Evolutionary conservation across 2,888 invertebrate species (phyloP), one percentile per base, ranked within the genome.

Genomic region (Spodoptera littoralis): DNA sequence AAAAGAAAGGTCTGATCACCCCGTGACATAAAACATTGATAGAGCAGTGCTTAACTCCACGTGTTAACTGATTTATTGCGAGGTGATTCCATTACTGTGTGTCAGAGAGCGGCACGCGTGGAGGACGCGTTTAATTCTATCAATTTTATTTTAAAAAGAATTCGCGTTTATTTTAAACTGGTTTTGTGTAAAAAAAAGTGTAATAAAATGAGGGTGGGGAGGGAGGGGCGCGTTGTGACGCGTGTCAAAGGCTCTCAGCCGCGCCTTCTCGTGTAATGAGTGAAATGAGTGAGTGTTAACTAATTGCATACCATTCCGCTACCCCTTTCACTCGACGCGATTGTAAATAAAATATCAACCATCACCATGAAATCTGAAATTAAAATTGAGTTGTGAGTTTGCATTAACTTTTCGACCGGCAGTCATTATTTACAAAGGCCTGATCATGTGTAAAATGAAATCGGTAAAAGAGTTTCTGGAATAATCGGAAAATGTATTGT

Each of bases 1-100:
- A 27, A 27, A 27, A 27, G 27, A 27, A 27, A 1, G 27, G 27
- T 4, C 27, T 27, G 9, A 36, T 36, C 36, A 36, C 6, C 8
- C 0, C 1, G 36, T 42, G 18, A 52, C 27, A 13, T 24, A 42
- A 43, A 53, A n/a, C 27, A 11, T 9, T 4, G 45, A 47, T 50
- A 70, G 44, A 70, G 44, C 50, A 56, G 70, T 57, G 56, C 56
- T 61, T 47, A 51, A 45, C 60, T 53, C 50, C 48, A 55, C 58
- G 58, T 60, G 77, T 72, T 79, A 76, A 82, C 73, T 72, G 78
- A 80, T 73, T 76, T 70, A 79, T 60, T 66, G 73, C 64, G 74
- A 70, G 78, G 70, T 83, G 80, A 86, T 84, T 84, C 76, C 65
- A 84, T 84, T 82, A 78, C 9, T 30, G 13, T 4, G 60, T 65